phyloP scores from a whole-genome alignment of 2,113 vertebrate species.

The Cebus imitator region DNA sequence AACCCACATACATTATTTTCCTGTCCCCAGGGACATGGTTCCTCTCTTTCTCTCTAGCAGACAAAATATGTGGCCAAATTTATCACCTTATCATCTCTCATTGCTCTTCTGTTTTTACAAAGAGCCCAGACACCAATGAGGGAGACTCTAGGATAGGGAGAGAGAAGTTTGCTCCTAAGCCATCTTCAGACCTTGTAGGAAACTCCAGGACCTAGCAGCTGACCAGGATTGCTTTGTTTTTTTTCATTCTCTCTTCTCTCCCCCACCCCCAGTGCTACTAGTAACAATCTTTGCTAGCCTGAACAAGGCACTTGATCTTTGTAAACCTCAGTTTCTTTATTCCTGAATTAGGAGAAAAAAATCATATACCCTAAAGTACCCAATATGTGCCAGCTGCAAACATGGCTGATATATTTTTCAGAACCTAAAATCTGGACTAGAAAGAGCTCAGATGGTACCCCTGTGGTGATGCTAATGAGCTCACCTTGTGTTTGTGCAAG shows the following conservation, averaged over 20 bases:
- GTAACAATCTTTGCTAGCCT: not conserved
- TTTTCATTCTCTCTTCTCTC: not conserved
- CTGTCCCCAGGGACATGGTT: rapidly evolving
- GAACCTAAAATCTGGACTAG: not conserved
- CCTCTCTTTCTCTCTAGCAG: not conserved
- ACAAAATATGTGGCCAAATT: not conserved
- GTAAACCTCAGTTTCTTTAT: not conserved
- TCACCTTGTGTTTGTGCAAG: not conserved
- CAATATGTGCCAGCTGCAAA: not conserved
- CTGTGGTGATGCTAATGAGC: not conserved
- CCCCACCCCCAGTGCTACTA: too few relatives aligned
- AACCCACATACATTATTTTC: not conserved
- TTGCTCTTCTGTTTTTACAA: not conserved
- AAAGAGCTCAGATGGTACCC: not conserved
- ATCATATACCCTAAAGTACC: not conserved
- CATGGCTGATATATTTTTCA: not conserved
- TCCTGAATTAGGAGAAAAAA: not conserved
- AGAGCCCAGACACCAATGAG: not conserved
- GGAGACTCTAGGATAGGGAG: not conserved
- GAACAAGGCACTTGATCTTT: not conserved
- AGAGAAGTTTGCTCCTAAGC: not conserved
- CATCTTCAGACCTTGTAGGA: not conserved
- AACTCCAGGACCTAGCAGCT: not conserved
- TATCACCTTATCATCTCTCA: not conserved
- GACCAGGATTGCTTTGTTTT: not conserved